Conservation (phyloP, 1,140 invertebrate genomes). For the Paraescarpia echinospica region DNA sequence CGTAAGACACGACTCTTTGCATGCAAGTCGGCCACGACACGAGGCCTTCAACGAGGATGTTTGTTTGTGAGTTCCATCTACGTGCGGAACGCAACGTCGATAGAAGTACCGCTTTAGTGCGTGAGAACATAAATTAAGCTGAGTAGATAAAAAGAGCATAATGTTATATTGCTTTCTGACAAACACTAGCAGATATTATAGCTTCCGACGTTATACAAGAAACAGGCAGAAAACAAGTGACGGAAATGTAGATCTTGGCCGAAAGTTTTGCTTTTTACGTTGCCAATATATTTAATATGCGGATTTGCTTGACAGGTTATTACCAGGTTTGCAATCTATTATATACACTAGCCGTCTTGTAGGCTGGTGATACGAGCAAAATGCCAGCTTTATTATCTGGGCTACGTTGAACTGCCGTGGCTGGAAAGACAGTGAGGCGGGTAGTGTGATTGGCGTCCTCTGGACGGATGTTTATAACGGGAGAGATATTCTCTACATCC, state of each 20-base stretch:
- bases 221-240: background rate
- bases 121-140: background rate
- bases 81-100: background rate
- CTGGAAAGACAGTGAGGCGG: no score
- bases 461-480: background rate
- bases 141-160: background rate
- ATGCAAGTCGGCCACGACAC: no score
- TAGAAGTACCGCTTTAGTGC: background rate
- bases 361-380: background rate
- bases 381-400: background rate
- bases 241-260: background rate
- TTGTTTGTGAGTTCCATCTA: background rate
- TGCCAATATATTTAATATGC: background rate
- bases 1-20: no score
- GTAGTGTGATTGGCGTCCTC: background rate
- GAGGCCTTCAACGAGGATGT: no score
- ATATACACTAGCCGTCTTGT: background rate
- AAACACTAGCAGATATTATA: background rate
- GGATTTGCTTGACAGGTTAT: background rate
- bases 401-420: background rate
- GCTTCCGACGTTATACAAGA: background rate
- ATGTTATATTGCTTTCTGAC: background rate
- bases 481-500: background rate
- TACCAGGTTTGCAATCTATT: background rate
- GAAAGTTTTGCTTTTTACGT: background rate